These are phyloP conservation scores for Hemaris fuciformis DNA, from an alignment of 2,888 invertebrate genomes.

Conservation along the genomic window DNA sequence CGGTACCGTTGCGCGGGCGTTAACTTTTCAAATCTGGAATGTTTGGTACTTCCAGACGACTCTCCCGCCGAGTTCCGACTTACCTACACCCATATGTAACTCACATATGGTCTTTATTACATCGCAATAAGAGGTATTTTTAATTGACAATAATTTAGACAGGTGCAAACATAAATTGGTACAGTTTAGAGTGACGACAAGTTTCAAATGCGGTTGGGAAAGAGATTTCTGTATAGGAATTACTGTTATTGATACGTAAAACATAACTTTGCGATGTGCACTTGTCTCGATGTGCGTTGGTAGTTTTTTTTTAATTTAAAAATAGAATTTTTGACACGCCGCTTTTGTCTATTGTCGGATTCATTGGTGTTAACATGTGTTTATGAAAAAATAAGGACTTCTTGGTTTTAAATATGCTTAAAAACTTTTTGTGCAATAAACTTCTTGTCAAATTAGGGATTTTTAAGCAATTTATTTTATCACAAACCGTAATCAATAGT, in stretches of 20 bases:
- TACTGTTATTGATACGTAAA: background rate
- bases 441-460: no score
- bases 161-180: background rate
- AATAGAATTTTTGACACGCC: slow-evolving; percentile 5
- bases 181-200: background rate
- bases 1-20: slow-evolving; percentile 56
- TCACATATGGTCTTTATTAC: background rate
- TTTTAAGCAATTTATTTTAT: no score
- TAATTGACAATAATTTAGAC: background rate
- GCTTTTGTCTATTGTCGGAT: background rate
- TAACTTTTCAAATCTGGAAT: slow-evolving; percentile 33
- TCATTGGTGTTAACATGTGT: background rate
- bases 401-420: no score
- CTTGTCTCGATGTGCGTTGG: slow-evolving; percentile 13
- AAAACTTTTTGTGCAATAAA: no score
- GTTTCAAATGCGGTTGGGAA: slow-evolving; percentile 2
- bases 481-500: no score
- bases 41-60: slow-evolving; percentile 20
- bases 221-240: background rate
- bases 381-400: no score
- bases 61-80: slow-evolving; percentile 13
- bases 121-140: background rate
- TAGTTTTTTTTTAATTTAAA: slow-evolving; percentile 11
- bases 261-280: slow-evolving; percentile 6
- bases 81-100: background rate